A percentile compares a stretch with the other conserved stretches of the same genome.
These are phyloP conservation scores for Sphaerodactylus townsendi DNA, from an alignment of 2,113 vertebrate species.

Conservation along the genomic window DNA sequence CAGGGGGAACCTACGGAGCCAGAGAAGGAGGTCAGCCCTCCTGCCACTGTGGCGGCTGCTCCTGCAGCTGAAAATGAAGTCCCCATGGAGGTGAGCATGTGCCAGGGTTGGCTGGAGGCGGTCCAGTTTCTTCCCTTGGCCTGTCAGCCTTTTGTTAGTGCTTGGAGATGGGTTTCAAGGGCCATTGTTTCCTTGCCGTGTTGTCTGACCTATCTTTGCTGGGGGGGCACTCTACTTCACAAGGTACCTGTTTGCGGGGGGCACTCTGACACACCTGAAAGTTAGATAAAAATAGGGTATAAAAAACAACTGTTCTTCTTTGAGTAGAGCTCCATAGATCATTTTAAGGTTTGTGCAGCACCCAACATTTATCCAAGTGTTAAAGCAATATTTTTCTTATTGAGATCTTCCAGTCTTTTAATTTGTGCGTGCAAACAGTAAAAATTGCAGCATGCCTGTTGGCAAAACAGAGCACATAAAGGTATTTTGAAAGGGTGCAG, in stretches of 20 bases:
- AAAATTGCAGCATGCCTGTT: too few species aligned
- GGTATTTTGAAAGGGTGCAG: too few species aligned
- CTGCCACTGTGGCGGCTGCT: constrained; percentile 15
- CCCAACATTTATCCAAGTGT: not conserved
- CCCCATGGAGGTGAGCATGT: constrained; percentile 69
- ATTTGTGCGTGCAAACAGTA: too few species aligned
- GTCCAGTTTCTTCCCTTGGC: not conserved
- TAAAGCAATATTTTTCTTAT: too few species aligned
- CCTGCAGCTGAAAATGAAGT: constrained; percentile 59
- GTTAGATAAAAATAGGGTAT: too few species aligned
- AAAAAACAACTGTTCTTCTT: too few species aligned
- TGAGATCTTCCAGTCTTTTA: too few species aligned
- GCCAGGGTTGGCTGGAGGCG: not conserved
- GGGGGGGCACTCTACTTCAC: too few species aligned
- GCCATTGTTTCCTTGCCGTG: not conserved
- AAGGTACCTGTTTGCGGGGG: too few species aligned
- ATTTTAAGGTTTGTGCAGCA: not conserved
- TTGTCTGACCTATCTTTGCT: not conserved
- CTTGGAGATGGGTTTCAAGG: not conserved
- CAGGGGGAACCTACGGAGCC: constrained; percentile 75
- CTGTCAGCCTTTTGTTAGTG: not conserved
- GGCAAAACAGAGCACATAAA: too few species aligned
- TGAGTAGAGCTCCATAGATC: not conserved
- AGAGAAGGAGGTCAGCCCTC: constrained; percentile 77
- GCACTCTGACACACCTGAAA: too few species aligned